A percentile compares a stretch with the other conserved stretches of the same genome.
phyloP scores from a whole-genome alignment of 2,113 vertebrate species.

The Coptodon rendalli region DNA sequence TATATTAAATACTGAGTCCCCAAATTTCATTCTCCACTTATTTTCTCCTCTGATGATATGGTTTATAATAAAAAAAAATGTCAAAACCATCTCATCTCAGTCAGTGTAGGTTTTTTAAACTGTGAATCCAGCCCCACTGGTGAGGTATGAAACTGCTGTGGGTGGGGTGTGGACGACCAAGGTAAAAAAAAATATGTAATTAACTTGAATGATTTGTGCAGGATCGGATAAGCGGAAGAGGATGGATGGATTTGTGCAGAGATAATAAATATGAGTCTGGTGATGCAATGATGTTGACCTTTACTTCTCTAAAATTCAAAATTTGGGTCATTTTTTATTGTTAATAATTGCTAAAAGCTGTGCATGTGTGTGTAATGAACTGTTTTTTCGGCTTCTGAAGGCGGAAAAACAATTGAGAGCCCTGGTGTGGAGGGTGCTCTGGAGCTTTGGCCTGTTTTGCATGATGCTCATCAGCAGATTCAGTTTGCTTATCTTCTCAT shows the following conservation, averaged over 20 bases:
- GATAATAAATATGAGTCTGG: neutral
- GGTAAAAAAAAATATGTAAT: neutral
- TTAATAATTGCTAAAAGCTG: neutral
- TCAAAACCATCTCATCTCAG: neutral
- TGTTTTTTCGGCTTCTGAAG: neutral
- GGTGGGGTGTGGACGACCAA: neutral
- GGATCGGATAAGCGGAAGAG: neutral
- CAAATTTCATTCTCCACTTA: neutral
- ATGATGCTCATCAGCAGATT: neutral
- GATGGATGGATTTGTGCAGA: neutral
- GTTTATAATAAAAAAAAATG: neutral
- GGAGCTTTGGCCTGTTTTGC: neutral
- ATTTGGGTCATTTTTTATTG: neutral
- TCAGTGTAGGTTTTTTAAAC: neutral
- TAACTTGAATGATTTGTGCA: neutral
- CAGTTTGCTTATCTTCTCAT: neutral
- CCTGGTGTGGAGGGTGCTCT: neutral
- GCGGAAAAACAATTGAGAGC: accelerated
- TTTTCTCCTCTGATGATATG: neutral
- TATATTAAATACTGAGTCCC: neutral
- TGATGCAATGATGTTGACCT: neutral
- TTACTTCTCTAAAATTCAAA: neutral
- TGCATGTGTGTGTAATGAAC: neutral
- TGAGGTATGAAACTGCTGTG: neutral
- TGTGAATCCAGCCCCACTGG: neutral